Evolutionary conservation across 2,113 vertebrate genomes (phyloP).

Genomic region (Salvelinus namaycush): DNA sequence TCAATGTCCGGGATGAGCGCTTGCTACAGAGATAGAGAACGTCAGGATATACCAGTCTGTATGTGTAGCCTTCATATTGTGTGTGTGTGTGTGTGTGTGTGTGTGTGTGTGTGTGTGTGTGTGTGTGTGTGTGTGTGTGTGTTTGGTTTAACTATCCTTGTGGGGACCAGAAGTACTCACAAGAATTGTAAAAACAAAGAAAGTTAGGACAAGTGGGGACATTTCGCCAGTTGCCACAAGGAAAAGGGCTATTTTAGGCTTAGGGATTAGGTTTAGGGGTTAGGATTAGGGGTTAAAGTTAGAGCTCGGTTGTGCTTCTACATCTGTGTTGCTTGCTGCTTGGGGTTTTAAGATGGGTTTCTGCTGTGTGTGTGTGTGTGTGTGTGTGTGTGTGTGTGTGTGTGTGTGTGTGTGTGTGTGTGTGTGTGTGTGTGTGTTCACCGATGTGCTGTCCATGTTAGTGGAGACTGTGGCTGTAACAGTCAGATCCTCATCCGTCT

Average conservation of each 20-base stretch:
- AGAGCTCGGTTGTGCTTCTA: too few relatives aligned
- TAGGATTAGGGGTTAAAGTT: too few relatives aligned
- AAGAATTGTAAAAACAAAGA: too few relatives aligned
- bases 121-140: background rate
- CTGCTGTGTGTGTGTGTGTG: background rate
- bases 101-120: too few relatives aligned
- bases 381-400: constrained; percentile 29
- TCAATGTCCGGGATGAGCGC: constrained; percentile 79
- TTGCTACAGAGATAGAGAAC: constrained; percentile 71
- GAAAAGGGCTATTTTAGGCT: too few relatives aligned
- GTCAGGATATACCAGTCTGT: background rate
- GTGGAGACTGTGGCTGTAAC: constrained; percentile 77
- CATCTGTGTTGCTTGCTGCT: too few relatives aligned
- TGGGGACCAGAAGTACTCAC: too few relatives aligned
- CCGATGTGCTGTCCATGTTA: constrained; percentile 81
- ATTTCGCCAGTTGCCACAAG: too few relatives aligned
- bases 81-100: background rate
- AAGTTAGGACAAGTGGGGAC: too few relatives aligned
- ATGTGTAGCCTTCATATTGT: background rate
- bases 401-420: too few relatives aligned
- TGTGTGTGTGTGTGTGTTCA: constrained; percentile 59
- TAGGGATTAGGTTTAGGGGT: too few relatives aligned
- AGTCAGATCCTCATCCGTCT: constrained; percentile 77
- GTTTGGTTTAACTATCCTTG: background rate
- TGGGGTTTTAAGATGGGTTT: too few relatives aligned